Evolutionary conservation across 1,140 invertebrate genomes (phyloP).

Genomic region (Aphaenogaster rudis): DNA sequence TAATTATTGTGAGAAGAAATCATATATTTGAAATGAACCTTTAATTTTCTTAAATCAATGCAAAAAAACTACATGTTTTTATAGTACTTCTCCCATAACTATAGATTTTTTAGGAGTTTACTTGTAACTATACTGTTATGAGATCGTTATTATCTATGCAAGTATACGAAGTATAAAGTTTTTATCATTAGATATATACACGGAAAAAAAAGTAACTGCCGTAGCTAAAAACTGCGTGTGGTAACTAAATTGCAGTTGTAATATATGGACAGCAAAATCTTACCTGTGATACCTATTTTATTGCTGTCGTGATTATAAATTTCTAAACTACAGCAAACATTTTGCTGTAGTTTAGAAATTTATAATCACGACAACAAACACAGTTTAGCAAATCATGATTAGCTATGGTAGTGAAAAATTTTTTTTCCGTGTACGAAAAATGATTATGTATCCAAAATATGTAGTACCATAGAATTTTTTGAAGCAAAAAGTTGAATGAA

Average conservation of each 20-base stretch:
- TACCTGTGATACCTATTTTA: no score
- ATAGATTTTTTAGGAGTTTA: slow-evolving; percentile 12
- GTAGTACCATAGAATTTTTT: background rate
- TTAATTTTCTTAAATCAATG: background rate
- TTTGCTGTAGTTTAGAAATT: no score
- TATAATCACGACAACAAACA: no score
- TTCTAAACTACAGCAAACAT: no score
- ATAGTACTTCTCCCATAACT: background rate
- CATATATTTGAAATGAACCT: background rate
- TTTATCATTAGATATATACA: background rate
- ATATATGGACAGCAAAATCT: no score
- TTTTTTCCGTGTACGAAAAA: background rate
- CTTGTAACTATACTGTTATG: background rate
- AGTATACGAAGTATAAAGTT: background rate
- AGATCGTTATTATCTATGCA: background rate
- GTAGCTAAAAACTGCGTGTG: no score
- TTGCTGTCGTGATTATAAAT: no score
- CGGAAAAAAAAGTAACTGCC: no score
- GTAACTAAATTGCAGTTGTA: no score
- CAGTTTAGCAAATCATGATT: no score
- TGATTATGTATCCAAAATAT: background rate
- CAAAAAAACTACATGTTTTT: background rate
- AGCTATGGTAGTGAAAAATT: no score
- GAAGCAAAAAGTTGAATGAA: background rate
- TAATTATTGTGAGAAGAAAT: background rate